Conservation (phyloP, 2,888 invertebrate species). For the Endomychus coccineus region DNA sequence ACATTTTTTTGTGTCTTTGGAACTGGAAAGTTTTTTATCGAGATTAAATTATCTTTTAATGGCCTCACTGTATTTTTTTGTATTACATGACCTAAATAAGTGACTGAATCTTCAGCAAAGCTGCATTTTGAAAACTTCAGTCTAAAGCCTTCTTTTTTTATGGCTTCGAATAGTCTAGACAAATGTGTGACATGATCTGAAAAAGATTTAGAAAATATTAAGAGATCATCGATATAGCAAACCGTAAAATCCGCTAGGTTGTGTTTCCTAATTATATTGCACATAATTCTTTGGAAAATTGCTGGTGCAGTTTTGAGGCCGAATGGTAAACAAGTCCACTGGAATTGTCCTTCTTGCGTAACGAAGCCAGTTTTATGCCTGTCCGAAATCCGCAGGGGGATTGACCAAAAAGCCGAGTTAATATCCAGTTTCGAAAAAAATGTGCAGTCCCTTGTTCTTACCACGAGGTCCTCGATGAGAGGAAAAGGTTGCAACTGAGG, state of each 20-base stretch:
- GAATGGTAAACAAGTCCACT: slow-evolving; percentile 23
- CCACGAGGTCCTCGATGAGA: slow-evolving; percentile 30
- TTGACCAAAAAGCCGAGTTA: slow-evolving; percentile 38
- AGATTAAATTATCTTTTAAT: slow-evolving; percentile 15
- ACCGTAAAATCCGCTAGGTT: slow-evolving; percentile 15
- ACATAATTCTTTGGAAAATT: slow-evolving; percentile 21
- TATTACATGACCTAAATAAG: slow-evolving; percentile 17
- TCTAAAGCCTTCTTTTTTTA: slow-evolving; percentile 14
- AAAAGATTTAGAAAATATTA: slow-evolving; percentile 23
- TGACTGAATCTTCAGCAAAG: slow-evolving; percentile 11
- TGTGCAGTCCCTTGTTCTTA: slow-evolving; percentile 31
- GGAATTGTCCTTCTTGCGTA: slow-evolving; percentile 24
- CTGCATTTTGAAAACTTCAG: slow-evolving; percentile 16
- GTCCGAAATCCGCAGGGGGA: slow-evolving; percentile 31
- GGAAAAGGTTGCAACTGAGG: slow-evolving; percentile 33
- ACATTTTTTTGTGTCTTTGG: slow-evolving; percentile 17
- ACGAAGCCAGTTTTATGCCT: slow-evolving; percentile 30
- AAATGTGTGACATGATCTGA: slow-evolving; percentile 20
- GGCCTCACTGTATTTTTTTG: slow-evolving; percentile 12
- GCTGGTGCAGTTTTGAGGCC: slow-evolving; percentile 22
- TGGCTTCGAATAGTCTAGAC: slow-evolving; percentile 7
- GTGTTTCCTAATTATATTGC: slow-evolving; percentile 18
- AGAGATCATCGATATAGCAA: slow-evolving; percentile 23
- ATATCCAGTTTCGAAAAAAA: slow-evolving; percentile 33
- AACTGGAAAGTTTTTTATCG: slow-evolving; percentile 14